Percentiles rank a stretch among this genome's conserved stretches.
phyloP scores from a whole-genome alignment of 92 coral and sea anemone species.

The Epizoanthus ramosus region DNA sequence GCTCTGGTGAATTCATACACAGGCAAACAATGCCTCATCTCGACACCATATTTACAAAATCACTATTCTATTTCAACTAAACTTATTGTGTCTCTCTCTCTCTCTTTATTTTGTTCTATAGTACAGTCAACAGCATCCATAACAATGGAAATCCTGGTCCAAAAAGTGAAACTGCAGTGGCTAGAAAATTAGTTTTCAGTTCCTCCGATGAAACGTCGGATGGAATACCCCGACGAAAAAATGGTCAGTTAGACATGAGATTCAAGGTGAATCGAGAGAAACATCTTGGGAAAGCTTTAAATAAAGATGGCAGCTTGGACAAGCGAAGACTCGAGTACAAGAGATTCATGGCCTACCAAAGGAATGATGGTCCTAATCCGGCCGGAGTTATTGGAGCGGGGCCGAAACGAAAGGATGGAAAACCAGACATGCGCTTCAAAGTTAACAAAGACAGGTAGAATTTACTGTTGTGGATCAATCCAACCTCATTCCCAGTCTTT shows the following conservation, averaged over 20 bases:
- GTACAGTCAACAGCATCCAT: too few relatives aligned
- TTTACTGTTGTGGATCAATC: background rate
- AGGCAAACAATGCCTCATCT: too few relatives aligned
- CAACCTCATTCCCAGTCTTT: too few relatives aligned
- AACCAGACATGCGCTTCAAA: slow-evolving; percentile 59
- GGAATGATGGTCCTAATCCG: background rate
- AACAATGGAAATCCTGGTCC: background rate
- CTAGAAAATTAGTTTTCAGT: slow-evolving; percentile 2
- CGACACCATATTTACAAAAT: too few relatives aligned
- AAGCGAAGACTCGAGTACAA: slow-evolving; percentile 36
- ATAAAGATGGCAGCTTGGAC: slow-evolving; percentile 57
- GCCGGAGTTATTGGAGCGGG: slow-evolving; percentile 8
- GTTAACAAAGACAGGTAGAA: slow-evolving; percentile 10
- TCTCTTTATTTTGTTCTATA: too few relatives aligned
- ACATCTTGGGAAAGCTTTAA: slow-evolving; percentile 41
- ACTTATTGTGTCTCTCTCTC: too few relatives aligned
- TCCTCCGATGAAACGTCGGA: background rate
- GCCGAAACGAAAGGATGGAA: slow-evolving; percentile 50
- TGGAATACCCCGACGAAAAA: slow-evolving; percentile 8
- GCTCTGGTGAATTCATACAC: too few relatives aligned
- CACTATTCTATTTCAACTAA: too few relatives aligned
- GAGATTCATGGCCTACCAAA: background rate
- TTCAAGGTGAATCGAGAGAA: slow-evolving; percentile 49
- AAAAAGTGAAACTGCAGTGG: background rate
- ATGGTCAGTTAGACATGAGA: slow-evolving; percentile 56